These are phyloP conservation scores for Orcinus orca DNA, from an alignment of 2,113 vertebrate genomes.

Conservation along the genomic window DNA sequence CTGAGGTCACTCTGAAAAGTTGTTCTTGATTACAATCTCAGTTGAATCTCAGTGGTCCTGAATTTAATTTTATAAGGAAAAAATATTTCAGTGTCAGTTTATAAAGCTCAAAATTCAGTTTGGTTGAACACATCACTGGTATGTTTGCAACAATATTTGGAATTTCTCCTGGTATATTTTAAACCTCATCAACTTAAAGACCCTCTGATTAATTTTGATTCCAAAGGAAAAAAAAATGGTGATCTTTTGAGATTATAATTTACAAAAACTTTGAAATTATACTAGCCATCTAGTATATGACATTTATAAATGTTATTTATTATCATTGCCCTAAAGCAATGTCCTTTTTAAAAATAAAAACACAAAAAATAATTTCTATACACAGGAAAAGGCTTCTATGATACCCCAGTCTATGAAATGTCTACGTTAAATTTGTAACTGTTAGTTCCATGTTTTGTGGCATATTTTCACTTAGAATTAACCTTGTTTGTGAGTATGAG, in stretches of 20 bases:
- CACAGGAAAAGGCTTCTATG: neutral
- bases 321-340: neutral
- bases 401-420: neutral
- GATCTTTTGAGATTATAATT: neutral
- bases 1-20: neutral
- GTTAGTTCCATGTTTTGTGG: neutral
- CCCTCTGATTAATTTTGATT: neutral
- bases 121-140: neutral
- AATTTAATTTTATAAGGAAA: neutral
- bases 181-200: neutral
- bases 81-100: neutral
- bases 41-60: neutral
- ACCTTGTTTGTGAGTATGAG: neutral
- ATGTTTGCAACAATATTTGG: neutral
- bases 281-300: neutral
- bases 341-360: neutral
- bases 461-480: neutral
- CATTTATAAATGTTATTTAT: constrained; percentile 19
- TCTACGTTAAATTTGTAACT: neutral
- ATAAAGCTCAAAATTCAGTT: neutral
- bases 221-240: neutral
- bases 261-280: constrained; percentile 1
- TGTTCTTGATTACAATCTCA: neutral
- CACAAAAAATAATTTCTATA: neutral
- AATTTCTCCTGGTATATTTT: neutral